These are phyloP conservation scores for Erebia epiphron DNA, from an alignment of 2,888 invertebrate genomes.

Conservation along the genomic window DNA sequence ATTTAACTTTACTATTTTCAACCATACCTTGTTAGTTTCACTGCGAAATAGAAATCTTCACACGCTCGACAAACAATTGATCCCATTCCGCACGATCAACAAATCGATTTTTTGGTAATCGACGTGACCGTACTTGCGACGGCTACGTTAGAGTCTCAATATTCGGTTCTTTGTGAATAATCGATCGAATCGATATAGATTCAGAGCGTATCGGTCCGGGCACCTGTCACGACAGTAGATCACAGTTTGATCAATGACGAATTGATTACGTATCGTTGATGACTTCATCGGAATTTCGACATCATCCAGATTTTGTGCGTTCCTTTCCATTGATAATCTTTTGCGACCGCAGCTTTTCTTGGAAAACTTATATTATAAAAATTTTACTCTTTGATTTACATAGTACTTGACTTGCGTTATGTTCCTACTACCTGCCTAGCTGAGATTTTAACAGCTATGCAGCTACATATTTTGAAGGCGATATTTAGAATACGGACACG, in stretches of 20 bases:
- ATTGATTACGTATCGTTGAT: conserved; percentile 71
- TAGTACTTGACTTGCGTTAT: too few species aligned
- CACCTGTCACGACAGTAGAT: conserved; percentile 77
- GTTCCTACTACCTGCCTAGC: too few species aligned
- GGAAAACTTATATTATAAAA: not conserved
- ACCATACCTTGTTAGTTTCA: not conserved
- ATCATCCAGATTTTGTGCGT: conserved; percentile 59
- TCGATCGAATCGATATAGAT: conserved; percentile 67
- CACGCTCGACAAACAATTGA: conserved; percentile 31
- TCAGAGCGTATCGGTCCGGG: conserved; percentile 58
- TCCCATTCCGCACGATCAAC: conserved; percentile 69
- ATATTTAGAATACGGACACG: too few species aligned
- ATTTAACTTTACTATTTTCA: not conserved
- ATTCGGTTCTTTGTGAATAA: conserved; percentile 69
- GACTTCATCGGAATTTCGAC: conserved; percentile 70
- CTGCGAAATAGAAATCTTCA: conserved; percentile 25
- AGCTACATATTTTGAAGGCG: not conserved
- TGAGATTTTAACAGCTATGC: not conserved
- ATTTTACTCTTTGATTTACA: not conserved
- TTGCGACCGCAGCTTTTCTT: conserved; percentile 1
- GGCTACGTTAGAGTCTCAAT: conserved; percentile 49
- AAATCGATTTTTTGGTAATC: conserved; percentile 65
- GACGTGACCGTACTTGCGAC: conserved; percentile 66
- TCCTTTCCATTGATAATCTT: conserved; percentile 46
- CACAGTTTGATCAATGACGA: conserved; percentile 73